Base-by-base conservation (phyloP, 2,888 invertebrate species). In the Drosophila infuscata region DNA sequence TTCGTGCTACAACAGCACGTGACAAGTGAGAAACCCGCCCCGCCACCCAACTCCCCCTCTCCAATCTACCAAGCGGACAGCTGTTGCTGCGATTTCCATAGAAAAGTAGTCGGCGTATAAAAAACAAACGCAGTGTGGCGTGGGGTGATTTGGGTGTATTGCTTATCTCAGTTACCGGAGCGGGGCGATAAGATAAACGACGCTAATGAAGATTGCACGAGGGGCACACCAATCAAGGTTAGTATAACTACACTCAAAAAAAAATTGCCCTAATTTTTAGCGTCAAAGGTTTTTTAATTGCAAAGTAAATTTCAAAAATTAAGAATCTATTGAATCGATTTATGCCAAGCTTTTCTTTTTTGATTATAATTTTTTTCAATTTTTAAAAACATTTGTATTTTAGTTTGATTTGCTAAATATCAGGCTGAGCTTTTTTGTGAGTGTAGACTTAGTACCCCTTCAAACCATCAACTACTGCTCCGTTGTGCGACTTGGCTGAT, bases 141-240 rank as follows among this genome's bases (percentile, higher is more conserved):
- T 46, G 7, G 12, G 8, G 9, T 25, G 20, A 8, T 8, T 25
- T 8, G 25, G 15, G 46, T 25, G 46, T 25, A 46, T 25, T 41
- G 70, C 76, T 76, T 76, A 76, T 76, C 76, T 61, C 25, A 46
- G 33, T 29, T 38, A 35, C 58, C 62, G 20, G 54, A 49, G 43
- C 33, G 32, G 32, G 30, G 35, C 15, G 83, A 83, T 83, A 81
- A 86, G 83, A 83, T 83, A 83, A 84, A 79, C 86, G 78, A 71
- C 83, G 76, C 76, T 74, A 83, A 81, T 76, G 86, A 79, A 81
- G 83, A 85, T 77, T 81, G 70, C 73, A 71, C 74, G 68, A 35
- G 54, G 58, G 43, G 25, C 60, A 59, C 56, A 72, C 46, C 25
- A 76, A 82, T 85, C 85, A 86, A 86, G 85, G 88, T 86, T 88